These are phyloP conservation scores for Orthonevra nobilis DNA, from an alignment of 2,888 invertebrate genomes.

Conservation along the genomic window DNA sequence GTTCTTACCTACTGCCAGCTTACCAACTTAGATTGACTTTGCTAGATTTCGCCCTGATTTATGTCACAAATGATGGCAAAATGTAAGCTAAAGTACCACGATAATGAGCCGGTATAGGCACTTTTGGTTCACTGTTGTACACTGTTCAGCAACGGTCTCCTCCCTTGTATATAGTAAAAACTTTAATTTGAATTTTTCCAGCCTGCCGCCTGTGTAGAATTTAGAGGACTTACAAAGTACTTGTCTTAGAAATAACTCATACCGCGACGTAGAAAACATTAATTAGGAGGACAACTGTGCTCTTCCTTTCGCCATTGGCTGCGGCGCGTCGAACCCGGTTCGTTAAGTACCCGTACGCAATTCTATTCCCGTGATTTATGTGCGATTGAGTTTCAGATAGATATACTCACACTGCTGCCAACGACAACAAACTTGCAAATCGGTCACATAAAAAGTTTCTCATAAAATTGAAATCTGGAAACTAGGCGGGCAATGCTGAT, in stretches of 20 bases:
- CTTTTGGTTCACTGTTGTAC: too few species aligned
- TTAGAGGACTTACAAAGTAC: background rate
- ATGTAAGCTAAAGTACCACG: slow-evolving; percentile 62
- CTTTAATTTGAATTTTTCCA: slow-evolving; percentile 39
- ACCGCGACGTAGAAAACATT: slow-evolving; percentile 8
- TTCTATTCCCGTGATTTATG: slow-evolving; percentile 41
- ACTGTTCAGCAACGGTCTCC: slow-evolving; percentile 21
- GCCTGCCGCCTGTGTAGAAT: slow-evolving; percentile 3
- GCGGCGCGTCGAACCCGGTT: background rate
- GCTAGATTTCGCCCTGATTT: slow-evolving; percentile 67
- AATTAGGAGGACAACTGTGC: slow-evolving; percentile 25
- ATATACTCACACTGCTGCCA: background rate
- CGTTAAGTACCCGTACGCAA: background rate
- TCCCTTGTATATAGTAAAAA: slow-evolving; percentile 2
- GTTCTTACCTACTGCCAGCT: slow-evolving; percentile 23
- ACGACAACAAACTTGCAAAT: slow-evolving; percentile 19
- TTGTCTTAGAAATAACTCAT: slow-evolving; percentile 36
- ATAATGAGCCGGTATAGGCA: slow-evolving; percentile 42
- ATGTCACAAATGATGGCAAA: slow-evolving; percentile 62
- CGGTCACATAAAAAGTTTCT: too few species aligned
- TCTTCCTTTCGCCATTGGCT: background rate
- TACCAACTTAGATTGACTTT: slow-evolving; percentile 45
- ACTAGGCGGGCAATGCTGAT: background rate
- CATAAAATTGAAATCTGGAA: slow-evolving; percentile 13
- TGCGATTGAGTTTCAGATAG: slow-evolving; percentile 27